phyloP scores from a whole-genome alignment of 2,113 vertebrate species.

The Octodon degus region DNA sequence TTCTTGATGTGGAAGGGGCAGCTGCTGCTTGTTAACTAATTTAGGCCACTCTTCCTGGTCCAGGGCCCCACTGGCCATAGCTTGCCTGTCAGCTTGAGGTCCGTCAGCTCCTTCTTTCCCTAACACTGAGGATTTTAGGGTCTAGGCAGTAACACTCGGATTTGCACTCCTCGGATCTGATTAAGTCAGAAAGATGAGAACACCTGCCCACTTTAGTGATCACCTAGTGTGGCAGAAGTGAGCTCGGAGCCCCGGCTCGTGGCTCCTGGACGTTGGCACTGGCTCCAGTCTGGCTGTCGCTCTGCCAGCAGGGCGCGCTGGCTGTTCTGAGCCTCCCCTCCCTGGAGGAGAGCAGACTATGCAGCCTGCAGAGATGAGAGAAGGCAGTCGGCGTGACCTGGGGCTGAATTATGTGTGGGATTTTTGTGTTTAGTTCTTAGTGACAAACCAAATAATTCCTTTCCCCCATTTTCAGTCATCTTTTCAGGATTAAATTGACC shows the following conservation, averaged over 20 bases:
- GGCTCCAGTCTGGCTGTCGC: not conserved
- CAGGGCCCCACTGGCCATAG: not conserved
- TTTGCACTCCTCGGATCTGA: not conserved
- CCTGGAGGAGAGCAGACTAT: not conserved
- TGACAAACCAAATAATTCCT: conserved; percentile 15
- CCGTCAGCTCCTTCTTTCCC: not conserved
- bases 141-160: conserved; percentile 4
- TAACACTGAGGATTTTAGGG: not conserved
- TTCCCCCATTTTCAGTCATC: not conserved
- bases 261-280: not conserved
- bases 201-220: not conserved
- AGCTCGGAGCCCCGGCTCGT: not conserved
- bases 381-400: not conserved
- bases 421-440: conserved; percentile 37
- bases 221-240: not conserved
- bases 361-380: not conserved
- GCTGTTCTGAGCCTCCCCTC: not conserved
- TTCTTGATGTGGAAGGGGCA: not conserved
- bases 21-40: not conserved
- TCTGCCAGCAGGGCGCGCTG: not conserved
- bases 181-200: not conserved
- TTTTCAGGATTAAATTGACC: conserved; percentile 39
- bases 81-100: not conserved
- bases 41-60: not conserved
- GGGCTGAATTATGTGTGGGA: not conserved